Evolutionary conservation across 1,140 invertebrate species (phyloP).

Genomic region (Sipha flava): DNA sequence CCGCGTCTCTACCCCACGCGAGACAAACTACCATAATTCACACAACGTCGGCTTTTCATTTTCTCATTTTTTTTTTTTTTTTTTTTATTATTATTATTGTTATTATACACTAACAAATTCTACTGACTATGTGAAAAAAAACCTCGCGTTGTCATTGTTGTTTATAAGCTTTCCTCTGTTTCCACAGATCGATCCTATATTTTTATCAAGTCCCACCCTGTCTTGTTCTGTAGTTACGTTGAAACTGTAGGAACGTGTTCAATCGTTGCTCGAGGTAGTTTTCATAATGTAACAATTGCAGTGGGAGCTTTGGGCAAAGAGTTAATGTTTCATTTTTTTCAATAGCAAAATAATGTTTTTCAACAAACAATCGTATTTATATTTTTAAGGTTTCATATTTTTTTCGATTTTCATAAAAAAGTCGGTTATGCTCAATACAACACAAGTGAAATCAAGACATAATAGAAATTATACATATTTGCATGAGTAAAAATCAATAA

Average conservation of each 20-base stretch:
- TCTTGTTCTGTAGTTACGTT: too few species aligned
- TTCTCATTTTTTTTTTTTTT: neutral
- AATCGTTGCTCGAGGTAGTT: neutral
- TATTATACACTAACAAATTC: neutral
- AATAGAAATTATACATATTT: neutral
- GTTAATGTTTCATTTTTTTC: neutral
- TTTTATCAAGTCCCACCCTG: too few species aligned
- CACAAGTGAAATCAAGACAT: neutral
- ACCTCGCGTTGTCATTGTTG: neutral
- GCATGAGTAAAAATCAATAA: neutral
- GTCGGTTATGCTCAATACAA: neutral
- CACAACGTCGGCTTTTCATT: neutral
- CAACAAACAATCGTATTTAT: neutral
- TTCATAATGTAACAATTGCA: neutral
- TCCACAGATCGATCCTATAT: neutral
- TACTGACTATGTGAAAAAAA: neutral
- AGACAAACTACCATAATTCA: conserved; percentile 6
- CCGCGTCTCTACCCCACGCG: neutral
- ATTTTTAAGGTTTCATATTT: neutral
- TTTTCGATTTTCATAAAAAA: neutral
- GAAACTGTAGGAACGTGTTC: neutral
- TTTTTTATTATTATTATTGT: neutral
- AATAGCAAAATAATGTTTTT: neutral
- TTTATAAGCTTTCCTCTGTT: neutral
- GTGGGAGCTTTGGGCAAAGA: neutral